Evolutionary conservation across 2,797 vertebrate genomes (phyloP), one percentile per base, ranked within the genome.

Genomic region (Notamacropus eugenii): DNA sequence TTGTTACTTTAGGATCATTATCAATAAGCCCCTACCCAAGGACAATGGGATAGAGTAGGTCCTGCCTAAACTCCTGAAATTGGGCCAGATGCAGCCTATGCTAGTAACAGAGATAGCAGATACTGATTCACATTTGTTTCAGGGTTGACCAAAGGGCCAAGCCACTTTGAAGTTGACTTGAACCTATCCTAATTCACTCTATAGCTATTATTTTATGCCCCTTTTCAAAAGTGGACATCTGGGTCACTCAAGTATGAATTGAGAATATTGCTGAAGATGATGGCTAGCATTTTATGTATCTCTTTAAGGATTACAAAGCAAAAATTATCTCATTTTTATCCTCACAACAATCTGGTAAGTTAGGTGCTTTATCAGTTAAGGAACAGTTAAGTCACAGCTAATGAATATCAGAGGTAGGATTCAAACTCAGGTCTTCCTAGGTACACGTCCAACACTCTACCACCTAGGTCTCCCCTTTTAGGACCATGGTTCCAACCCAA

Each of bases 31-130:
- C 22, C 2, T 46, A 13, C 2, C 22, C 40, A 82, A 24, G 22
- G 2, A 2, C 22, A 0, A 10, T 40, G 74, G 8, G 22, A 27
- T 40, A 40, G n/a, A 74, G 0, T 0, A 74, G 40, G 8, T 1
- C 22, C n/a, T 82, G 40, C 22, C 40, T 82, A 82, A 10, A 27
- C 19, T 82, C 67, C 10, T 46, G 40, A 40, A 82, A 82, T 46
- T 9, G 9, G 19, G n/a, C 67, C 16, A 74, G n/a, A 40, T 19
- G 0, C 22, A 74, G 6, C n/a, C 67, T 19, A 82, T 19, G n/a
- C 67, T 40, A 40, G 8, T 46, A 74, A 74, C 10, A 24, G 19
- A 82, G 19, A 40, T 1, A 12, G 19, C 3, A 82, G n/a, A 46
- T 40, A 12, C 46, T 24, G 2, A 40, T 82, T 46, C 12, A 46